phyloP scores from a whole-genome alignment of 2,797 vertebrate genomes.

The Phoxinus dragarum region DNA sequence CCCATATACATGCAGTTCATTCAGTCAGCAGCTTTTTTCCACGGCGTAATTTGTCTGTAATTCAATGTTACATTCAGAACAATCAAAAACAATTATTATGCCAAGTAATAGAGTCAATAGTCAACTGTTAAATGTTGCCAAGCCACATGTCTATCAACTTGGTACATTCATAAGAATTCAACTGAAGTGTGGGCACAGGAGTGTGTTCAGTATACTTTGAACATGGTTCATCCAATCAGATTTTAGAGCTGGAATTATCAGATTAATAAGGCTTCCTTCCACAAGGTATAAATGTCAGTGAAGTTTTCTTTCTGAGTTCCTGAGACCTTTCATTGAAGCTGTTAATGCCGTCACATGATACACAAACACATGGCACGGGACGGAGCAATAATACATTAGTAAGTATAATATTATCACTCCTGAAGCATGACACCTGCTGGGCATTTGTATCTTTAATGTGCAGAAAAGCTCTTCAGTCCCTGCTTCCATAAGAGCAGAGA shows the following conservation, averaged over 20 bases:
- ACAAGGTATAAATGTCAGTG: background rate
- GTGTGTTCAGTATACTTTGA: background rate
- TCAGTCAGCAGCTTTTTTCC: background rate
- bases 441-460: background rate
- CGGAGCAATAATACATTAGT: background rate
- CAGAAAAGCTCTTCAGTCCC: background rate
- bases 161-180: background rate
- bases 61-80: no score
- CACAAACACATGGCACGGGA: background rate
- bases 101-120: background rate
- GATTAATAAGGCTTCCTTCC: background rate
- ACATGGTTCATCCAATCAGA: background rate
- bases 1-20: no score
- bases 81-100: background rate
- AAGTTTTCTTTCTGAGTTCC: background rate
- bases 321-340: background rate
- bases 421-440: constrained; percentile 11
- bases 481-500: background rate
- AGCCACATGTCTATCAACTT: background rate
- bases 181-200: background rate
- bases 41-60: background rate
- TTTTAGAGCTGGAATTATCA: background rate
- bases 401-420: constrained; percentile 8
- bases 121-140: background rate
- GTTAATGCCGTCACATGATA: background rate